These are phyloP conservation scores for Todiramphus chloris DNA, from an alignment of 2,113 vertebrate genomes.

Conservation along the genomic window DNA sequence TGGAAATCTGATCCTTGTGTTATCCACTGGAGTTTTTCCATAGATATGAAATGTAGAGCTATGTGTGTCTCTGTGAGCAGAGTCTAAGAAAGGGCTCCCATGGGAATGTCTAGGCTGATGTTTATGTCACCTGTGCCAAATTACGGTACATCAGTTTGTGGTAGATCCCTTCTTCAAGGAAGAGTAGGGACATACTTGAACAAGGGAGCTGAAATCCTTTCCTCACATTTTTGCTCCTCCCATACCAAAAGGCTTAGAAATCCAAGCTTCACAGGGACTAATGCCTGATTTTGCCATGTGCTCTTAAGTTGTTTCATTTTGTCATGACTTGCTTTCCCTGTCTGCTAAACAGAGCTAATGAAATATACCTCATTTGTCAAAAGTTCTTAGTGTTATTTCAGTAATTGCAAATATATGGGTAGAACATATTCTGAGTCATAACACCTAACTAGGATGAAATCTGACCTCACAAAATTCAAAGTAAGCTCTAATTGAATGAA, in stretches of 20 bases:
- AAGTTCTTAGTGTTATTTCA: background rate
- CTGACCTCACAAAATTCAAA: conserved; percentile 26
- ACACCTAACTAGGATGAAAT: background rate
- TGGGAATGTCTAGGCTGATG: background rate
- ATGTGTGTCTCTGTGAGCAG: background rate
- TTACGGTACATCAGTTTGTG: background rate
- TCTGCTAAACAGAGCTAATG: background rate
- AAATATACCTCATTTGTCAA: conserved; percentile 17
- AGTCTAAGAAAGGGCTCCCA: background rate
- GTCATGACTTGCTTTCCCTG: background rate
- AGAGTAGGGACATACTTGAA: background rate
- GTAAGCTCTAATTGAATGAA: conserved; percentile 14
- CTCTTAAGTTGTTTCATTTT: background rate
- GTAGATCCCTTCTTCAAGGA: background rate
- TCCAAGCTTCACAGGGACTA: background rate
- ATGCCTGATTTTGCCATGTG: rapidly evolving
- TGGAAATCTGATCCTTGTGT: background rate
- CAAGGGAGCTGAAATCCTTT: background rate
- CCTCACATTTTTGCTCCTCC: background rate
- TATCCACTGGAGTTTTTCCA: background rate
- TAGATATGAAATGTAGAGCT: background rate
- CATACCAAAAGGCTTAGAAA: background rate
- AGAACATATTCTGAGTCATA: background rate
- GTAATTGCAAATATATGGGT: background rate
- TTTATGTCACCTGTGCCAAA: background rate